phyloP scores from a whole-genome alignment of 2,797 vertebrate genomes.

The Hoplostethus mediterraneus region DNA sequence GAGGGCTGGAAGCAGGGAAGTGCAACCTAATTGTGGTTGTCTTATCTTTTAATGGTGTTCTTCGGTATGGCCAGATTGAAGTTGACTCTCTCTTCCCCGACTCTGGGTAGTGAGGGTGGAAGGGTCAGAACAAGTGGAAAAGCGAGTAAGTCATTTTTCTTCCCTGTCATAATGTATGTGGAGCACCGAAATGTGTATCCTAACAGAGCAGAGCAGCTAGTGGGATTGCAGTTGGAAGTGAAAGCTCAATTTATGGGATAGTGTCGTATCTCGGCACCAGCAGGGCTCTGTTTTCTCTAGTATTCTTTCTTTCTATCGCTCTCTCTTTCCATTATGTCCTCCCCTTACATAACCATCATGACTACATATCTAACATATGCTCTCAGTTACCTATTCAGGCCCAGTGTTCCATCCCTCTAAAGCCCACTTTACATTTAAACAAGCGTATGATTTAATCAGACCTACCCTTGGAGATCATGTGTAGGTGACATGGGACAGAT shows the following conservation, averaged over 20 bases:
- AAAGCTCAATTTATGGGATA: slow-evolving; percentile 49
- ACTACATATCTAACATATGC: slow-evolving; percentile 43
- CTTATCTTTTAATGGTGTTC: slow-evolving; percentile 83
- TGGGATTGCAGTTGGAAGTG: slow-evolving; percentile 57
- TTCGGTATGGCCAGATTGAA: slow-evolving; percentile 75
- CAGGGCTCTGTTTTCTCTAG: slow-evolving; percentile 9
- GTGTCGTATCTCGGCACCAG: slow-evolving; percentile 41
- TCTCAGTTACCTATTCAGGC: slow-evolving; percentile 41
- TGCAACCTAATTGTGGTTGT: slow-evolving; percentile 81
- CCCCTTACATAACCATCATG: slow-evolving; percentile 55
- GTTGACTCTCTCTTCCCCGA: slow-evolving; percentile 73
- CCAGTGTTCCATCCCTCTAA: slow-evolving; percentile 51
- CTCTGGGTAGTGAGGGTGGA: slow-evolving; percentile 60
- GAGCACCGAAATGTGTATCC: slow-evolving; percentile 59
- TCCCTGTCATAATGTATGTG: slow-evolving; percentile 82
- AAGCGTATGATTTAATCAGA: slow-evolving; percentile 76
- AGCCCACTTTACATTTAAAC: slow-evolving; percentile 76
- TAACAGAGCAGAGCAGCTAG: slow-evolving; percentile 69
- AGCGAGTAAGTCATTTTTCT: slow-evolving; percentile 81
- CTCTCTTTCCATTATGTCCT: slow-evolving; percentile 18
- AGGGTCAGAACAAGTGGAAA: slow-evolving; percentile 77
- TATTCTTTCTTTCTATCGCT: background rate
- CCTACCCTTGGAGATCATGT: slow-evolving; percentile 53
- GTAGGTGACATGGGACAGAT: slow-evolving; percentile 57
- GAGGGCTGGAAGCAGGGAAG: slow-evolving; percentile 61